Evolutionary conservation across 1,140 invertebrate species (phyloP), one percentile per base, ranked within the genome.

Genomic region (Drosophila burlai): DNA sequence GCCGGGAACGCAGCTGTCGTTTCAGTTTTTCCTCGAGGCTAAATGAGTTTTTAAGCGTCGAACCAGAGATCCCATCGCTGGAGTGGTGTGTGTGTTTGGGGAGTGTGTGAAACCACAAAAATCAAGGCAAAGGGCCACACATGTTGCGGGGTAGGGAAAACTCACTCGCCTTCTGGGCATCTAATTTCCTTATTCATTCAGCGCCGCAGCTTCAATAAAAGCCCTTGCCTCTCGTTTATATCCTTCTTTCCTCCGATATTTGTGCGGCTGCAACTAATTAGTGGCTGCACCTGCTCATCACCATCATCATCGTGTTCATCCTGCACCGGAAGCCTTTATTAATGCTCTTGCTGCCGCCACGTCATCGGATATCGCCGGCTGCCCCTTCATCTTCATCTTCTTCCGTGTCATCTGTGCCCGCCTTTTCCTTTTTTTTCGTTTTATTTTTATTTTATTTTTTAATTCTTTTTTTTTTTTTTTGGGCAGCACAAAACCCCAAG

Each of bases 31-130:
- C 45, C 71, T 8, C 31, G 18, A 26, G 38, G 61, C 81, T 65
- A 84, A 84, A 84, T 84, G 81, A 84, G 81, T 72, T 84, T 84
- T 84, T 84, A 84, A 84, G 81, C 81, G 79, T 73, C 77, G 54
- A n/a, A 36, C 54, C 38, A 46, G 52, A 52, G 55, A 31, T 46
- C 57, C 55, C 45, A 61, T 60, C 52, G 18, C 18, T n/a, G 36
- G 15, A 7, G 52, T 24, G 21, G 15, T 40, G 31, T 55, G 49
- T 31, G 46, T 24, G 46, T 49, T 38, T 49, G 47, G 49, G 54
- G 36, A 42, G 47, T 76, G 76, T 34, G 31, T 55, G 47, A 69
- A 72, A 80, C 81, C 81, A 52, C 81, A 84, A 68, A 84, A 84
- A 84, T 84, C 81, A 84, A 81, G 81, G 76, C 76, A 84, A 64